A percentile compares a stretch with the other conserved stretches of the same genome.
Evolutionary conservation across 1,140 invertebrate genomes (phyloP).

Genomic region (Arctopsyche grandis): DNA sequence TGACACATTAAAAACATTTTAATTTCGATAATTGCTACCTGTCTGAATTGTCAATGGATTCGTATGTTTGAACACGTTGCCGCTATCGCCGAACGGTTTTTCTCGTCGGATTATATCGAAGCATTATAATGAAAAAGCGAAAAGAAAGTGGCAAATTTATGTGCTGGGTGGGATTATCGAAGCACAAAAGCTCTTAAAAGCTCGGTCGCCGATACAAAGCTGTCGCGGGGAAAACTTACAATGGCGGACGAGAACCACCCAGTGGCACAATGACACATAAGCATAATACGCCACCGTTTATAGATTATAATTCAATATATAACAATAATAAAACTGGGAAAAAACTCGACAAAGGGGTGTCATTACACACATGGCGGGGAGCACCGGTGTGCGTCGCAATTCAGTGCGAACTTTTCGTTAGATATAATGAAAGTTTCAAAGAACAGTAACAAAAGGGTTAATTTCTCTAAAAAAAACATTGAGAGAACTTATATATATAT

Average conservation of each 20-base stretch:
- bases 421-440: neutral
- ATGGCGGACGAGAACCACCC: conserved; percentile 8
- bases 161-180: conserved; percentile 30
- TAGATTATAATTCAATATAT: conserved; percentile 52
- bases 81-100: neutral
- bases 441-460: neutral
- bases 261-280: conserved; percentile 25
- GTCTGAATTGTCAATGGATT: neutral
- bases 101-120: neutral
- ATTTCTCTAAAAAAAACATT: neutral
- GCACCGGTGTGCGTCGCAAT: neutral
- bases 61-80: neutral
- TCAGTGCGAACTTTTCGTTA: neutral
- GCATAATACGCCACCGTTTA: neutral
- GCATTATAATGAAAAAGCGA: neutral
- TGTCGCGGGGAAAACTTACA: conserved; percentile 38
- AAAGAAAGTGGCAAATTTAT: conserved; percentile 28
- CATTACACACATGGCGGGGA: neutral
- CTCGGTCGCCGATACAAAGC: conserved; percentile 27
- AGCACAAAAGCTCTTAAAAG: conserved; percentile 24
- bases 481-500: neutral
- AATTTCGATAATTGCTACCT: neutral
- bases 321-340: conserved; percentile 44
- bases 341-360: conserved; percentile 30
- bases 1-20: conserved; percentile 26